Base-by-base conservation (phyloP, 2,888 invertebrate species). In the Scaptomyza reducta region DNA sequence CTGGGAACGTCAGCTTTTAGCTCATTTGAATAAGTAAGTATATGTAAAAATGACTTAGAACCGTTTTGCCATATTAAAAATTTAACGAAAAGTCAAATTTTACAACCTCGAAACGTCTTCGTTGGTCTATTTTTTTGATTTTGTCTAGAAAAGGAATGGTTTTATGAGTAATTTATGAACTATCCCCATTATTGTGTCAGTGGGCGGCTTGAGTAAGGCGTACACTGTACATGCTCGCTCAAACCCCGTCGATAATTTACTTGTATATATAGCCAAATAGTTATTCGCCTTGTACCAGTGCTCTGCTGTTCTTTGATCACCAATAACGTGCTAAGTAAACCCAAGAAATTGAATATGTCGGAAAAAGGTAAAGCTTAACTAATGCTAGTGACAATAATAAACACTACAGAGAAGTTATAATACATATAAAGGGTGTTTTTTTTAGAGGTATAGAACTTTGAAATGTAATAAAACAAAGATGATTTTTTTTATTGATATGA, bases 261-360 rank as follows among this genome's bases (percentile, higher is more conserved):
- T 3, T 51, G 11, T 46, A 29, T 49, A 67, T 46, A 13, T 54
- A 58, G 7, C 35, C 38, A 10, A 51, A n/a, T 18, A 14, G 40
- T 56, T 38, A 25, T 45, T 50, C 25, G 33, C 16, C 64, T 50
- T 27, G 38, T 6, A 16, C 14, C 67, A 58, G 74, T 74, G 46
- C 56, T 51, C 25, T 50, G 41, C 50, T 66, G 53, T 64, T 71
- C 55, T 70, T 71, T 47, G 70, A 35, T 50, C 63, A 50, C 58
- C 27, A 61, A 62, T 66, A 38, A 71, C 82, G 63, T 64, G 54
- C 42, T 10, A 35, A 22, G 25, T 27, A 14, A 5, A 40, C 3
- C 3, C 22, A 16, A 3, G n/a, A n/a, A n/a, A n/a, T n/a, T n/a
- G n/a, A n/a, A 50, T 25, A 81, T 81, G 81, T 75, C 87, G 2